Evolutionary conservation across 2,113 vertebrate species (phyloP).

Genomic region (Terrapene triunguis): DNA sequence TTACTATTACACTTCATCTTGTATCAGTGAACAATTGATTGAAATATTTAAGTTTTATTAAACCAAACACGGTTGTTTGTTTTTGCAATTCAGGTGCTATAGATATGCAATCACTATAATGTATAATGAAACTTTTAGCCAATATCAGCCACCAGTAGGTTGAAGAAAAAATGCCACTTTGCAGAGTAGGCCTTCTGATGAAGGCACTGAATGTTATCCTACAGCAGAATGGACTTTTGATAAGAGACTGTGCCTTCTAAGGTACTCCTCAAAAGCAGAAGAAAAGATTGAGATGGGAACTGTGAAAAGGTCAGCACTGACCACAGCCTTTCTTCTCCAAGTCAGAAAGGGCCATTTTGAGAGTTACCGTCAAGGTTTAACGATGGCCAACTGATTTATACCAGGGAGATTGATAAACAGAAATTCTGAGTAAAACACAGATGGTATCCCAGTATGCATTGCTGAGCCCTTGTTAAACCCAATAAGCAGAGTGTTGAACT

Average conservation of each 20-base stretch:
- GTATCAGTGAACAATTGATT: background rate
- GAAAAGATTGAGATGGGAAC: background rate
- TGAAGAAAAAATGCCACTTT: background rate
- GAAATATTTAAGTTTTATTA: background rate
- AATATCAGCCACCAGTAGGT: background rate
- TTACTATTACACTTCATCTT: background rate
- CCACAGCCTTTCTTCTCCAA: background rate
- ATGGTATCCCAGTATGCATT: background rate
- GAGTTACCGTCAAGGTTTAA: background rate
- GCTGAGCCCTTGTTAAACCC: background rate
- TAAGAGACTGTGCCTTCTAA: background rate
- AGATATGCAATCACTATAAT: background rate
- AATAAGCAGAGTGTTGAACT: background rate
- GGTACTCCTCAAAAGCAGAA: background rate
- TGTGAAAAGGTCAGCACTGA: background rate
- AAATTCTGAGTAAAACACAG: background rate
- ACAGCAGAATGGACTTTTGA: background rate
- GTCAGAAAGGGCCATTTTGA: background rate
- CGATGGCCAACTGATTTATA: background rate
- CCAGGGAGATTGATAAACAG: background rate
- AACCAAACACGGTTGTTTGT: background rate
- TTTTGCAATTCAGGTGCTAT: background rate
- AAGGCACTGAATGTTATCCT: background rate
- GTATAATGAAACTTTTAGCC: background rate
- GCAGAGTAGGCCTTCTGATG: background rate